Conservation (phyloP, 2,113 vertebrate species). For the Sporophila hypoxantha region DNA sequence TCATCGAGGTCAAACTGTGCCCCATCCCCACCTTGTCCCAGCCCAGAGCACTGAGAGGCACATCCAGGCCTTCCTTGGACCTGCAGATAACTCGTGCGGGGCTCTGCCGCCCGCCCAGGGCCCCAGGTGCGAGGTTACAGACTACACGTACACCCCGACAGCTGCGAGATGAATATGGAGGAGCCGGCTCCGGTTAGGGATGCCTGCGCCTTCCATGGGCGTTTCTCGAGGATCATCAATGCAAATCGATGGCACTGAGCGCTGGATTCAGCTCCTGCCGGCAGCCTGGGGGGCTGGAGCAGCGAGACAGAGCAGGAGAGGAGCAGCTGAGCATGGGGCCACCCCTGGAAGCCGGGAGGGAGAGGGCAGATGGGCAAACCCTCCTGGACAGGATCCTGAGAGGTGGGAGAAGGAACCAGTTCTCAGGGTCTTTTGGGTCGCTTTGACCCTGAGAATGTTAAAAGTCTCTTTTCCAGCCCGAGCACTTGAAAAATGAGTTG, state of each 20-base stretch:
- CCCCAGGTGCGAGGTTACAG: not conserved
- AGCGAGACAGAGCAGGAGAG: not conserved
- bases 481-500: no score
- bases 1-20: fast-evolving
- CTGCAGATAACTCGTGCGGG: not conserved
- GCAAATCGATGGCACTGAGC: not conserved
- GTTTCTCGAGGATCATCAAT: not conserved
- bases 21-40: not conserved
- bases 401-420: not conserved
- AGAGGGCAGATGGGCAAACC: not conserved
- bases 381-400: not conserved
- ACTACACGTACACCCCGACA: not conserved
- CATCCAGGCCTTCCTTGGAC: not conserved
- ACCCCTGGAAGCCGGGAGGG: fast-evolving
- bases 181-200: not conserved
- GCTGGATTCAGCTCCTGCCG: not conserved
- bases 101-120: not conserved
- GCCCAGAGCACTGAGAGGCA: not conserved
- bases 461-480: no score
- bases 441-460: no score
- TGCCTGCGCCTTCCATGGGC: not conserved
- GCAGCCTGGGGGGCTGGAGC: not conserved
- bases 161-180: not conserved
- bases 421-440: no score
- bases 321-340: no score